Percentiles rank a stretch among this genome's conserved stretches.
Evolutionary conservation across 2,797 vertebrate genomes (phyloP).

Genomic region (Percopsis omiscomaycus): DNA sequence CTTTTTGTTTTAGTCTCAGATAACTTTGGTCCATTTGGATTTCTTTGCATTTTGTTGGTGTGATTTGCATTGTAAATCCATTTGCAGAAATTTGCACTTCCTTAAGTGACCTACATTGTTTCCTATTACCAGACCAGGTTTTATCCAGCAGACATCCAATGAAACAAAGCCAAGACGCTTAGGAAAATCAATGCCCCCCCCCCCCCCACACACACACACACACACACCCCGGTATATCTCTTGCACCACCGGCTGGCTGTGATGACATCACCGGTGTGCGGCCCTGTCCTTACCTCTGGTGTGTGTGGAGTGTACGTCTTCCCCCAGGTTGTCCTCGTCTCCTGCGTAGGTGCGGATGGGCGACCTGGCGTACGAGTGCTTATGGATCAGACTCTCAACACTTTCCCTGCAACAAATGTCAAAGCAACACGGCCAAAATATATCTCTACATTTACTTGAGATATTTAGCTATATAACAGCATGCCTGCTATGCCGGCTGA

Average conservation of each 20-base stretch:
- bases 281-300: slow-evolving; percentile 81
- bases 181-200: no score
- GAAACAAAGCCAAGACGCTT: no score
- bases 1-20: no score
- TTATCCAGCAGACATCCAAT: no score
- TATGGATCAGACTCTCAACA: slow-evolving; percentile 98
- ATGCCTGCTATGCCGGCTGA: neutral
- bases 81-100: neutral
- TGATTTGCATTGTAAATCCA: no score
- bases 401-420: slow-evolving; percentile 89
- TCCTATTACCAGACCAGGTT: no score
- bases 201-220: no score
- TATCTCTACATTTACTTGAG: slow-evolving; percentile 63
- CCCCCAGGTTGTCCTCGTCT: slow-evolving; percentile 88
- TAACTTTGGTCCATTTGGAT: no score
- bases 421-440: slow-evolving; percentile 72
- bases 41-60: no score
- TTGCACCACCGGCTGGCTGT: neutral
- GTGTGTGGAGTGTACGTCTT: slow-evolving; percentile 85
- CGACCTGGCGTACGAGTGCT: slow-evolving; percentile 97
- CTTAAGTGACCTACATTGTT: no score
- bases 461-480: neutral
- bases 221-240: no score
- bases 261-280: neutral
- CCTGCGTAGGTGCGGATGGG: slow-evolving; percentile 94